Conservation (phyloP, 2,113 vertebrate genomes). For the Phylloscopus trochiloides region DNA sequence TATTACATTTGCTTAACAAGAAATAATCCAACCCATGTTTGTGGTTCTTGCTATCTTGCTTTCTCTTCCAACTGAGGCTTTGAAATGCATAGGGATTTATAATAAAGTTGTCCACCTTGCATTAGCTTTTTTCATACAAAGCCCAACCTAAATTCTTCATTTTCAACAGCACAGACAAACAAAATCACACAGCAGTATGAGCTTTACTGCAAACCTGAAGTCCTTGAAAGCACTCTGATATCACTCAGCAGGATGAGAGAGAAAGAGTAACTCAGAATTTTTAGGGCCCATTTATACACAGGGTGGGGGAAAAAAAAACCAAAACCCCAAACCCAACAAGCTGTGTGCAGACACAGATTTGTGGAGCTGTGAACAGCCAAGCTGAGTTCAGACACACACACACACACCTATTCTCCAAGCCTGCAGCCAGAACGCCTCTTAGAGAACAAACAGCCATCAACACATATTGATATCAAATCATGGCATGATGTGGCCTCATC, state of each 20-base stretch:
- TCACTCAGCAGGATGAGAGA: neutral
- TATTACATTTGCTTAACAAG: conserved; percentile 41
- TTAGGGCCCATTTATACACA: neutral
- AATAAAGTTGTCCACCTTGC: conserved; percentile 14
- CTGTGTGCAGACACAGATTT: neutral
- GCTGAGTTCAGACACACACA: neutral
- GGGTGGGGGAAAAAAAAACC: neutral
- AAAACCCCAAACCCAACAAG: neutral
- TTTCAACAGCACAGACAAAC: neutral
- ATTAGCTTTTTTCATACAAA: neutral
- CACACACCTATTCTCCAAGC: neutral
- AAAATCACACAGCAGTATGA: neutral
- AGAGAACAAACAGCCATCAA: neutral
- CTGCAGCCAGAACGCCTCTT: neutral
- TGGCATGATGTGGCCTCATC: neutral
- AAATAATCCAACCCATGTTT: conserved; percentile 47
- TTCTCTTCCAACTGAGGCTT: conserved; percentile 39
- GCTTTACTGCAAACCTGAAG: neutral
- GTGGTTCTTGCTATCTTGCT: conserved; percentile 40
- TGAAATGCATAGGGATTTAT: neutral
- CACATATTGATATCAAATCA: neutral
- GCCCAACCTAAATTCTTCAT: neutral
- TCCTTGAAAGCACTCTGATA: neutral
- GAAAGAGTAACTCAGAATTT: neutral
- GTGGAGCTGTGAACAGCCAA: neutral